phyloP scores from a whole-genome alignment of 1,140 invertebrate genomes.

The Antheraea pernyi region DNA sequence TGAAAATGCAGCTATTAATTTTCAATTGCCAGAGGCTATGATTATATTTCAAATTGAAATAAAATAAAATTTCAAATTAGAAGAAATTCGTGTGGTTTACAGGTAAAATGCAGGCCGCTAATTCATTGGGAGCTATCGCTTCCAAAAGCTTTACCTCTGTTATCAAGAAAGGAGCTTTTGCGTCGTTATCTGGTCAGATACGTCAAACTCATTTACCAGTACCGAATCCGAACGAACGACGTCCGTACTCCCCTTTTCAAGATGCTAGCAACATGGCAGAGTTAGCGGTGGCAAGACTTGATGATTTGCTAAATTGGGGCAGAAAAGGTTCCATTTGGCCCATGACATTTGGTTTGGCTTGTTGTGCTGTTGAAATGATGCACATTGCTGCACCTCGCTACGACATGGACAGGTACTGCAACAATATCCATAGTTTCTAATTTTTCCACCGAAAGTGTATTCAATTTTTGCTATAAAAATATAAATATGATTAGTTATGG shows the following conservation, averaged over 20 bases:
- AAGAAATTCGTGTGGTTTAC: slow-evolving; percentile 20
- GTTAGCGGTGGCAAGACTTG: slow-evolving; percentile 89
- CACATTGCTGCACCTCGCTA: slow-evolving; percentile 98
- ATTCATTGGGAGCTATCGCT: slow-evolving; percentile 56
- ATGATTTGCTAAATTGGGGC: slow-evolving; percentile 97
- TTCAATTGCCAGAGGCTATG: background rate
- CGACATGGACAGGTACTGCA: slow-evolving; percentile 91
- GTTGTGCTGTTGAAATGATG: slow-evolving; percentile 99
- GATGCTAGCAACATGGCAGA: slow-evolving; percentile 85
- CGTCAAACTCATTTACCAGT: slow-evolving; percentile 73
- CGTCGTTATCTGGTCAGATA: slow-evolving; percentile 56
- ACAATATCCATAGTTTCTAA: no score
- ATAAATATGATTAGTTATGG: no score
- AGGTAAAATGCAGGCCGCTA: slow-evolving; percentile 68
- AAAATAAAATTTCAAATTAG: background rate
- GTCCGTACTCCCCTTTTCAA: slow-evolving; percentile 85
- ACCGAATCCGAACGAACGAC: slow-evolving; percentile 58
- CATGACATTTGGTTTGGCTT: slow-evolving; percentile 97
- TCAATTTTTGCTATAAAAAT: no score
- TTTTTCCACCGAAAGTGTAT: no score
- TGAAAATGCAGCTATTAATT: background rate
- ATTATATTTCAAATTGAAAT: background rate
- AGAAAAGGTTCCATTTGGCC: slow-evolving; percentile 97
- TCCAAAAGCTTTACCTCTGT: slow-evolving; percentile 53
- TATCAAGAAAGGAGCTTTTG: slow-evolving; percentile 63